Base-by-base conservation (phyloP, 2,888 invertebrate species). In the Drosophila buzzatii region DNA sequence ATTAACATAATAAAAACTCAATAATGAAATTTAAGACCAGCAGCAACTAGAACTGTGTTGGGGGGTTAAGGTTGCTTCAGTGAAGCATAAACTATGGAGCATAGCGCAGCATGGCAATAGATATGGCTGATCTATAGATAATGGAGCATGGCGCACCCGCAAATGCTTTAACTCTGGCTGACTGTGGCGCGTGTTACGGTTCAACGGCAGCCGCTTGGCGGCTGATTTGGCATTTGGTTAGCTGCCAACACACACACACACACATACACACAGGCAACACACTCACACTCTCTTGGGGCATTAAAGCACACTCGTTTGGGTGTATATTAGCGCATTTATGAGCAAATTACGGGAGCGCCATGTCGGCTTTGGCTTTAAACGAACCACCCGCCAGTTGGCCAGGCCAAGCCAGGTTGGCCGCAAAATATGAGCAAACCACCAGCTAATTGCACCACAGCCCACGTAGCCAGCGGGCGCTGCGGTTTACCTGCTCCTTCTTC, bases 311-410 rank as follows among this genome's bases (percentile, higher is more conserved):
- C 64, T 68, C 59, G 45, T 60, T 51, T 53, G 68, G 64, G 66
- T 79, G 79, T 88, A 76, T 77, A 87, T 90, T 90, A 86, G 76
- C 78, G 73, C 73, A 70, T 81, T 83, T 90, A 86, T 85, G 89
- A 79, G 83, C 90, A 85, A 88, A 86, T 88, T 89, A 88, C 82
- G 75, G 83, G 86, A 83, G 89, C 83, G 90, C 76, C 85, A 72
- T 59, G 62, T 59, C 77, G 73, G 64, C 66, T 41, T 67, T 67
- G 33, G 65, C 81, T 69, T 67, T 70, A 85, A 81, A 18, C 66
- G 51, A 23, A 39, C 60, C 74, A 68, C 72, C 70, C 70, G 72
- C 72, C 74, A 55, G 60, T 53, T 27, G 27, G 16, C 23, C 49
- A 49, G 9, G 23, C 45, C 47, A 14, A 5, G 27, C 59, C 58